phyloP scores from a whole-genome alignment of 2,797 vertebrate genomes.

The Ctenosaura bakeri region DNA sequence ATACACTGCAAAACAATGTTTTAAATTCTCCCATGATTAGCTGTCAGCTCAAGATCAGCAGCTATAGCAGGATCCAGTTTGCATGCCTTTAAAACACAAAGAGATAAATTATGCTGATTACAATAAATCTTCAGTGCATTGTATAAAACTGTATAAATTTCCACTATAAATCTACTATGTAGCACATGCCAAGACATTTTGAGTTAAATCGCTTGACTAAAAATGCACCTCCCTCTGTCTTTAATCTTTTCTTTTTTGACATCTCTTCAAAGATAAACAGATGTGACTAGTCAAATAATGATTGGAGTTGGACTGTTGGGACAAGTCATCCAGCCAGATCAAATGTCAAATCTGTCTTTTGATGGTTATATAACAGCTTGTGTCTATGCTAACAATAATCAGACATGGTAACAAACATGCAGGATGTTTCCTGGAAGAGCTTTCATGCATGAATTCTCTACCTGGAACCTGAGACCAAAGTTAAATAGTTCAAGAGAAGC shows the following conservation, averaged over 20 bases:
- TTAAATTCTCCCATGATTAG: conserved; percentile 81
- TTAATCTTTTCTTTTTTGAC: not conserved
- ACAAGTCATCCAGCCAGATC: not conserved
- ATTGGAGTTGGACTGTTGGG: not conserved
- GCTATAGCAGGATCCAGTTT: conserved; percentile 74
- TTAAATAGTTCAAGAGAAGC: not conserved
- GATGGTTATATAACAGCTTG: not conserved
- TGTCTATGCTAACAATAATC: not conserved
- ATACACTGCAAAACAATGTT: conserved; percentile 29
- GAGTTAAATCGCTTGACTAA: not conserved
- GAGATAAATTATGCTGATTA: not conserved
- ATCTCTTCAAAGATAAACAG: not conserved
- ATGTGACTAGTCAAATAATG: not conserved
- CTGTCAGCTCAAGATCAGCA: conserved; percentile 77
- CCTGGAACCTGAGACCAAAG: not conserved
- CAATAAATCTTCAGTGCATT: not conserved
- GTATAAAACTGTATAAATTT: not conserved
- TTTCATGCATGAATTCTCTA: not conserved
- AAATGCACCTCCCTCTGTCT: not conserved
- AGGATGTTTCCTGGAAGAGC: not conserved
- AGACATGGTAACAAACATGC: not conserved
- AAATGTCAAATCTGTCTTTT: not conserved
- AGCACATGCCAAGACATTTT: not conserved
- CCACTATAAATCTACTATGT: not conserved
- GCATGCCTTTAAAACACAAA: conserved; percentile 77